These are phyloP conservation scores for Acanthiza pusilla DNA, from an alignment of 2,797 vertebrate genomes.

Conservation along the genomic window DNA sequence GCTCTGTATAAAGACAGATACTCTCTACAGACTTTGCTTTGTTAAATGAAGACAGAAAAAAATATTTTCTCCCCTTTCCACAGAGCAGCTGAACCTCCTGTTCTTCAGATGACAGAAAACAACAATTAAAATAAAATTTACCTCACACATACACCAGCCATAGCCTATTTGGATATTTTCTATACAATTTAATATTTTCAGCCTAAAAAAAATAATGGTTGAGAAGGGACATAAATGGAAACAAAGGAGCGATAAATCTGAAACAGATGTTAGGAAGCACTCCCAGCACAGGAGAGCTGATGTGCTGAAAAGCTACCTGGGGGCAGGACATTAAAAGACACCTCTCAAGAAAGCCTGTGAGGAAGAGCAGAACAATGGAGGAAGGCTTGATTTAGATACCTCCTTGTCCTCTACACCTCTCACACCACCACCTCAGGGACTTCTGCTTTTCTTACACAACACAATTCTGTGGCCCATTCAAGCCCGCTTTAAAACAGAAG, in stretches of 20 bases:
- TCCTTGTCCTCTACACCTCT: neutral
- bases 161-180: neutral
- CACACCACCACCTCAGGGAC: neutral
- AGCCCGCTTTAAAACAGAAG: neutral
- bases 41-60: conserved; percentile 28
- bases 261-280: conserved; percentile 63
- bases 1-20: neutral
- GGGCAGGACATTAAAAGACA: neutral
- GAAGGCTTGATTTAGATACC: neutral
- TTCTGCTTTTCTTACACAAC: neutral
- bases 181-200: conserved; percentile 33
- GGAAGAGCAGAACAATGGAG: neutral
- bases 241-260: conserved; percentile 56
- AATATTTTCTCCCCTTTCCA: neutral
- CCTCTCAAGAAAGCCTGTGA: conserved; percentile 15
- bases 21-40: neutral
- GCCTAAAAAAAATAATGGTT: conserved; percentile 26
- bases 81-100: neutral
- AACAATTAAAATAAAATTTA: conserved; percentile 50
- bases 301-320: conserved; percentile 63
- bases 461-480: neutral
- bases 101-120: conserved; percentile 4
- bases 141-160: neutral
- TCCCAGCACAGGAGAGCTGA: conserved; percentile 15
- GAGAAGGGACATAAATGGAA: conserved; percentile 39